phyloP scores from a whole-genome alignment of 2,797 vertebrate genomes.

The Oryzias sinensis region DNA sequence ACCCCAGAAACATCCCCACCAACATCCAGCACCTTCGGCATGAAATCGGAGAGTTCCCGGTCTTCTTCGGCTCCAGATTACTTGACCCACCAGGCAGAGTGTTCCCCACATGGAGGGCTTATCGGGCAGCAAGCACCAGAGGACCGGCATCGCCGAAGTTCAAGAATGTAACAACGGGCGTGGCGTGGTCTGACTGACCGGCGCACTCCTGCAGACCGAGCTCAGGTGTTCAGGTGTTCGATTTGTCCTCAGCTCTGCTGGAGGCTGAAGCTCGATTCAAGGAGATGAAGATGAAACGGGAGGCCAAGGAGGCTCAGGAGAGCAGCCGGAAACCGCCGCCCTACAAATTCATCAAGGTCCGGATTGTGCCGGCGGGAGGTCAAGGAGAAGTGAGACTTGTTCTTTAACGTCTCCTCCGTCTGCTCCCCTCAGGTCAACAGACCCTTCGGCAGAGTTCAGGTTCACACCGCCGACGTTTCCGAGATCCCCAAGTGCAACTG shows the following conservation, averaged over 20 bases:
- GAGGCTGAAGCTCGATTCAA: constrained; percentile 92
- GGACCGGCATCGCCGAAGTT: constrained; percentile 93
- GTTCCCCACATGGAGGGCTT: constrained; percentile 98
- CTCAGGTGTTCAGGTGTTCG: not conserved
- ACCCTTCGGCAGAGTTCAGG: constrained; percentile 91
- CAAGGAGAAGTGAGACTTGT: too few relatives aligned
- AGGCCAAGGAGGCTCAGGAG: constrained; percentile 93
- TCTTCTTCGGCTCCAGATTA: constrained; percentile 99
- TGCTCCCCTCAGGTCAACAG: constrained; percentile 86
- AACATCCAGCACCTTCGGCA: constrained; percentile 99
- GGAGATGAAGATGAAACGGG: constrained; percentile 88
- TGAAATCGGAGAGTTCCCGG: constrained; percentile 95
- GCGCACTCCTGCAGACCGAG: too few relatives aligned
- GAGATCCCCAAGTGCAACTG: constrained; percentile 99
- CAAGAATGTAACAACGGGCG: constrained; percentile 82
- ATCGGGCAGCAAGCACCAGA: constrained; percentile 90
- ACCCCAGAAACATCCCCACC: constrained; percentile 93
- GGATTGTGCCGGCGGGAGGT: not conserved
- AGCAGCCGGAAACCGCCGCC: constrained; percentile 92
- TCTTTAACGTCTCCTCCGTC: not conserved
- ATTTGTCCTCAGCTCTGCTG: constrained; percentile 81
- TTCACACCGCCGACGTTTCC: constrained; percentile 91
- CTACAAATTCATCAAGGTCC: constrained; percentile 94
- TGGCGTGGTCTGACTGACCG: too few relatives aligned
- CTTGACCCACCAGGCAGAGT: constrained; percentile 97